Conservation (phyloP, 2,888 invertebrate genomes). For the Cheilosia vernalis region DNA sequence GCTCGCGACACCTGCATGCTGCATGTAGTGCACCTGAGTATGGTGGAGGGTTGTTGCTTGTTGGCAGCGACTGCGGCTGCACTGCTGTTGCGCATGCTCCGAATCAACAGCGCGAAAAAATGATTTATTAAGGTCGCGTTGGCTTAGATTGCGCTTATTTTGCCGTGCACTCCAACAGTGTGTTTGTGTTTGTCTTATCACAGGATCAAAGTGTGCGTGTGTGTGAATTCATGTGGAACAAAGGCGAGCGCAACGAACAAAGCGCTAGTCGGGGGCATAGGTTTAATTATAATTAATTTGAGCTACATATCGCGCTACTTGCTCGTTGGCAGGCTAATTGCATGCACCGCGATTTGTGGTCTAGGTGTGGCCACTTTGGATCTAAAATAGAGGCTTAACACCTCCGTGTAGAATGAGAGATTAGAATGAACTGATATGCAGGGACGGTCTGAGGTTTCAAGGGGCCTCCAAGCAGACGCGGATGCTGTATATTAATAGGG, state of each 20-base stretch:
- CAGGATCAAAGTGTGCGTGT: constrained; percentile 44
- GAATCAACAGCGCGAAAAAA: constrained; percentile 58
- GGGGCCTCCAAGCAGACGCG: not conserved
- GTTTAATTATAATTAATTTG: constrained; percentile 73
- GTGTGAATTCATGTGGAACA: constrained; percentile 51
- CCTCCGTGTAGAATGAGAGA: constrained; percentile 47
- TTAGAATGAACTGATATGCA: constrained; percentile 46
- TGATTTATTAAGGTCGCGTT: constrained; percentile 76
- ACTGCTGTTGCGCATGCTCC: constrained; percentile 37
- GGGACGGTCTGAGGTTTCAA: constrained; percentile 34
- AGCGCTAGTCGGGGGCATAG: constrained; percentile 61
- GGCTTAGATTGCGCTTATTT: constrained; percentile 60
- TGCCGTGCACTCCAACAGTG: constrained; percentile 15
- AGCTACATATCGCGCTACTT: constrained; percentile 69
- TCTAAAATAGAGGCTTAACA: constrained; percentile 69
- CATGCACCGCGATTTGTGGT: constrained; percentile 67
- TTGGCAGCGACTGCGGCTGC: not conserved
- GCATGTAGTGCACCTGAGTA: constrained; percentile 62
- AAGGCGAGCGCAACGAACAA: constrained; percentile 54
- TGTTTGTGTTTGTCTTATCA: constrained; percentile 47
- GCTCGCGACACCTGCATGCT: constrained; percentile 66
- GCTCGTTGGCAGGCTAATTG: constrained; percentile 75
- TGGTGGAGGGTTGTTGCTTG: constrained; percentile 46
- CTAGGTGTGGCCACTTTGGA: constrained; percentile 72
- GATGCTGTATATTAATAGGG: constrained; percentile 11